Conservation (phyloP, 2,888 invertebrate species). For the Arctia plantaginis region DNA sequence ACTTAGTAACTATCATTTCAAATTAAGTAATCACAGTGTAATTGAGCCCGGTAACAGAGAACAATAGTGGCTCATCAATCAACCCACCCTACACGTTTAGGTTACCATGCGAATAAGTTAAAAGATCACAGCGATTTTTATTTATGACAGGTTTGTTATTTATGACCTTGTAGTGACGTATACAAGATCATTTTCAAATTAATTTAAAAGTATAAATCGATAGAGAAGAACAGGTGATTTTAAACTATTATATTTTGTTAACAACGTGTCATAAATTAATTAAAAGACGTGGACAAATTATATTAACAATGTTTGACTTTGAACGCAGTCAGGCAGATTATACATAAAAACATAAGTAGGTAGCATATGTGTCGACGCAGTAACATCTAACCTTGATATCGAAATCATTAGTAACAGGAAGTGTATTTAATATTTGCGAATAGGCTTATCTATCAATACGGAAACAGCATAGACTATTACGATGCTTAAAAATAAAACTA, state of each 20-base stretch:
- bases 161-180: not conserved
- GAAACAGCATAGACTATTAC: not conserved
- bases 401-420: conserved; percentile 9
- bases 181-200: not conserved
- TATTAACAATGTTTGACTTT: not conserved
- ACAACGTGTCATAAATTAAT: not conserved
- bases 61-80: conserved; percentile 82
- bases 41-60: conserved; percentile 78
- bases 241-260: not conserved
- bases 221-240: not conserved
- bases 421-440: not conserved
- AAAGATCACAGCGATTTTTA: conserved; percentile 30
- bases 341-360: not conserved
- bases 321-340: not conserved
- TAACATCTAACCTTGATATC: conserved; percentile 1
- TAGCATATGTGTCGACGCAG: not conserved
- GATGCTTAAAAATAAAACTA: not conserved
- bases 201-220: not conserved
- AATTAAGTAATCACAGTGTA: conserved; percentile 82
- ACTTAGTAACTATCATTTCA: conserved; percentile 77
- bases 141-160: not conserved
- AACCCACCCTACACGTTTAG: conserved; percentile 63
- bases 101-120: conserved; percentile 28
- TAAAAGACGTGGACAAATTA: not conserved
- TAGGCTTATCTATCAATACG: conserved; percentile 3